Conservation (phyloP, 2,888 invertebrate species). For the Hyposoter dolosus region DNA sequence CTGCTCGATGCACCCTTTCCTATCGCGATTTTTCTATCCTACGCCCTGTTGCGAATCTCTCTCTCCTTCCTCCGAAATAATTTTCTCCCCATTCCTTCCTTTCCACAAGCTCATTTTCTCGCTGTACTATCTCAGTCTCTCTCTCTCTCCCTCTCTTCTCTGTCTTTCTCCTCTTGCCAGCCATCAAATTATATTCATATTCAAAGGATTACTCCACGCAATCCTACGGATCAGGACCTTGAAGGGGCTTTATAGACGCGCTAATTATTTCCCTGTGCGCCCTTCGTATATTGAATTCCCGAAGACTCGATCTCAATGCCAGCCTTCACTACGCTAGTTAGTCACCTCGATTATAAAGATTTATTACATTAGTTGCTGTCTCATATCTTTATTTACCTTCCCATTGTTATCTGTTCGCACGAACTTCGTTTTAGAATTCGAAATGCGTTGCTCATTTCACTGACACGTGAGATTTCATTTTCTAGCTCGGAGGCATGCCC, state of each 20-base stretch:
- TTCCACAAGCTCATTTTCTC: conserved; percentile 38
- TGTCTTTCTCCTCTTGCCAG: conserved; percentile 56
- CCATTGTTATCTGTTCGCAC: not conserved
- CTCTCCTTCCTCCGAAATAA: conserved; percentile 12
- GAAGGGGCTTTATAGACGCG: conserved; percentile 78
- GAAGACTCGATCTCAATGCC: conserved; percentile 39
- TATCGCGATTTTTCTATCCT: conserved; percentile 33
- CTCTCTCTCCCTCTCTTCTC: conserved; percentile 53
- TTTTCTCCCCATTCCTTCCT: conserved; percentile 12
- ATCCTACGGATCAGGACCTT: conserved; percentile 82
- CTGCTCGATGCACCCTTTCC: conserved; percentile 11
- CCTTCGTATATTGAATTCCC: conserved; percentile 81
- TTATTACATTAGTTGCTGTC: not conserved
- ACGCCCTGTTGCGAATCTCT: conserved; percentile 1
- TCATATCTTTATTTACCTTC: conserved; percentile 8
- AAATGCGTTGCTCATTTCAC: conserved; percentile 43
- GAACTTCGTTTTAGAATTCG: not conserved
- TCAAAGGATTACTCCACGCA: conserved; percentile 80
- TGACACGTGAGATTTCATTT: conserved; percentile 23
- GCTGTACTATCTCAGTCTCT: conserved; percentile 22
- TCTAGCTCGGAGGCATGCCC: not conserved
- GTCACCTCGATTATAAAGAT: conserved; percentile 9
- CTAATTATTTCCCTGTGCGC: conserved; percentile 82
- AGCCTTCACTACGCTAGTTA: not conserved
- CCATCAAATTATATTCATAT: conserved; percentile 84